Percentiles rank a stretch among this genome's conserved stretches.
These are phyloP conservation scores for Pseudoatta argentina DNA, from an alignment of 1,140 invertebrate genomes.

Conservation along the genomic window DNA sequence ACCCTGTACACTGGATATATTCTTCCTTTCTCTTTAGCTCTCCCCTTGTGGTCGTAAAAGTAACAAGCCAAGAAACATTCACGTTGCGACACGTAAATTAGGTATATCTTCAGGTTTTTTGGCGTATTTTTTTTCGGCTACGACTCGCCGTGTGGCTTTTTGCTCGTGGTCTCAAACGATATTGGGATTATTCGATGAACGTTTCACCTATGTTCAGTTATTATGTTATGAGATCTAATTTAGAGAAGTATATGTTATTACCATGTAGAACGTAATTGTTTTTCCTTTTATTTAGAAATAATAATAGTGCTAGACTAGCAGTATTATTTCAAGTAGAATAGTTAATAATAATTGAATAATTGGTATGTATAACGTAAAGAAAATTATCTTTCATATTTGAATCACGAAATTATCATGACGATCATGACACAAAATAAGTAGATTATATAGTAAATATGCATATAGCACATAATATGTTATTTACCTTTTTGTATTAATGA, in stretches of 20 bases:
- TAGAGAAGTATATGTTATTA: constrained; percentile 14
- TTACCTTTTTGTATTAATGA: background rate
- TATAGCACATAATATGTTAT: background rate
- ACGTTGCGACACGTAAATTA: constrained; percentile 56
- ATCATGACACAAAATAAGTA: background rate
- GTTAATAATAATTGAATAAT: constrained; percentile 8
- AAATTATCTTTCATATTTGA: background rate
- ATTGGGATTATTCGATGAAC: constrained; percentile 16
- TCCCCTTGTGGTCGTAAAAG: background rate
- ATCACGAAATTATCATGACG: background rate
- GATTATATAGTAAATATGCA: constrained; percentile 3
- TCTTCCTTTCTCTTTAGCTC: background rate
- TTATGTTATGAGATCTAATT: constrained; percentile 1
- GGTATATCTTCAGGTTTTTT: background rate
- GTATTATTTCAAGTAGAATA: background rate
- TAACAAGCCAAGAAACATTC: constrained; percentile 42
- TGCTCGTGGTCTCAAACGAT: constrained; percentile 5
- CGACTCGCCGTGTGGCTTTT: constrained; percentile 7
- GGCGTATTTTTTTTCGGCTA: background rate
- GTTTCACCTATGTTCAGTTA: background rate
- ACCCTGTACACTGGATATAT: background rate
- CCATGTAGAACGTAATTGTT: background rate
- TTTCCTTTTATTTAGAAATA: background rate
- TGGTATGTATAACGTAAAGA: background rate
- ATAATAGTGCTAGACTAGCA: background rate